Evolutionary conservation across 1,140 invertebrate species (phyloP).

Genomic region (Lamellibrachia luymesi): DNA sequence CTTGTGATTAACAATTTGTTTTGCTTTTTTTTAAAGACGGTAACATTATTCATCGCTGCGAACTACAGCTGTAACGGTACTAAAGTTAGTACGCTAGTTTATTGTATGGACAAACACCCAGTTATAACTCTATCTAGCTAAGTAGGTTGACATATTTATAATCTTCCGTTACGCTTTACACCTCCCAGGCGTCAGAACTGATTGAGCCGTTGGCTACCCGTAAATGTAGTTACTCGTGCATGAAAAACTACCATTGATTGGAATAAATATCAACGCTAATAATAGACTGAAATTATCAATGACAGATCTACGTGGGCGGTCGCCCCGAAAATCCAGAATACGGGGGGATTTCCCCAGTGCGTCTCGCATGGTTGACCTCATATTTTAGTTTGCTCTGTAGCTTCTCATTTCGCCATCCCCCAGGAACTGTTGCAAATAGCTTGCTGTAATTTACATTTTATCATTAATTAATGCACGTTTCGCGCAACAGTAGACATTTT

Average conservation of each 20-base stretch:
- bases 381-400: background rate
- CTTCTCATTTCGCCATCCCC: background rate
- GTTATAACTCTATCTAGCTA: background rate
- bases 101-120: too few relatives aligned
- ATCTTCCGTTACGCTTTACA: background rate
- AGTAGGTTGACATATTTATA: background rate
- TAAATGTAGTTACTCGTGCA: background rate
- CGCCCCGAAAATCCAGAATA: background rate
- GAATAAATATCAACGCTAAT: background rate
- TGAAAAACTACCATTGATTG: background rate
- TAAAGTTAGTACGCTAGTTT: too few relatives aligned
- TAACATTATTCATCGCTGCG: too few relatives aligned
- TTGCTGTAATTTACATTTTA: background rate
- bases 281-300: background rate
- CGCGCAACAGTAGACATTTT: background rate
- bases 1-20: too few relatives aligned
- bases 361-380: background rate
- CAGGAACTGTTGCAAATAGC: constrained; percentile 1
- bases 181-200: background rate
- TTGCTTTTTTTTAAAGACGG: too few relatives aligned
- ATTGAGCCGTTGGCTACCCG: background rate
- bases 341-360: background rate
- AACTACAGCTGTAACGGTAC: too few relatives aligned
- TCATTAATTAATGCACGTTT: background rate
- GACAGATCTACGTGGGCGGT: background rate